Evolutionary conservation across 2,888 invertebrate species (phyloP).

Genomic region (Magallana nippona): DNA sequence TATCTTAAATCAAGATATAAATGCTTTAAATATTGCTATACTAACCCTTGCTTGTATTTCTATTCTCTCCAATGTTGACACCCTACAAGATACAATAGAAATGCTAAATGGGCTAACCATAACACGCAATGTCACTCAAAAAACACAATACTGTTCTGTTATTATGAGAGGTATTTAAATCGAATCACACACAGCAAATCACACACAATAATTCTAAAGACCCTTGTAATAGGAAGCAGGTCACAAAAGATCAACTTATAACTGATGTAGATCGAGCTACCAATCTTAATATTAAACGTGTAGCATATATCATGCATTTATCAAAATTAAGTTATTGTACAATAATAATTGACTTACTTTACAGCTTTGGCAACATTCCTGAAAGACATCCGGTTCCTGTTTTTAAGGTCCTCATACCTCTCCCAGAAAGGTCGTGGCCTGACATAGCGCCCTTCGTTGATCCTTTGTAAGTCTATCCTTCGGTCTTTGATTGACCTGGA

Average conservation of each 20-base stretch:
- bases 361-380: slow-evolving; percentile 33
- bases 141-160: no score
- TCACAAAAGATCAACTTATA: no score
- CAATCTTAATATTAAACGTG: no score
- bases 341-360: slow-evolving; percentile 33
- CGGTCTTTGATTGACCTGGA: slow-evolving; percentile 39
- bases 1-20: background rate
- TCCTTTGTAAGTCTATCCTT: slow-evolving; percentile 7
- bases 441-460: background rate
- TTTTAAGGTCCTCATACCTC: slow-evolving; percentile 40
- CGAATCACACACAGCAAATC: no score
- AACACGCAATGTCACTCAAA: background rate
- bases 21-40: background rate
- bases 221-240: no score
- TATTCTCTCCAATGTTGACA: slow-evolving; percentile 29
- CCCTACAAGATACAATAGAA: background rate
- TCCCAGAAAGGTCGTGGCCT: slow-evolving; percentile 41
- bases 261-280: no score
- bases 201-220: no score
- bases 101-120: background rate
- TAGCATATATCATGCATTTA: no score
- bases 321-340: background rate
- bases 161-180: no score
- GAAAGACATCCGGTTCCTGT: slow-evolving; percentile 39
- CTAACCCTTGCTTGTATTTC: slow-evolving; percentile 34